These are phyloP conservation scores for Turnix velox DNA, from an alignment of 2,113 vertebrate genomes.

Conservation along the genomic window DNA sequence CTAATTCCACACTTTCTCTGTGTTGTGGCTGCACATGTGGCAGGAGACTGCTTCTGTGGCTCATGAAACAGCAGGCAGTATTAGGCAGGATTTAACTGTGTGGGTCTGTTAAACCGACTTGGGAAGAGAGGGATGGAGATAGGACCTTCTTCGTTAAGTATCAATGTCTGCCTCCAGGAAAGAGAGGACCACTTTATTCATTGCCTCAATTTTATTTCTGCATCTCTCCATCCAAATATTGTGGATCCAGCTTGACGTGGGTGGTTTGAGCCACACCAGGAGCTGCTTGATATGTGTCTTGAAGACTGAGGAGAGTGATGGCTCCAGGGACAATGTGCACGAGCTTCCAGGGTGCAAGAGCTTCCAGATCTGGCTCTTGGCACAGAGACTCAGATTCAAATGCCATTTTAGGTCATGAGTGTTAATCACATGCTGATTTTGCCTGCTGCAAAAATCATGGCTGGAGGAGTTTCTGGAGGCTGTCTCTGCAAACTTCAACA, in stretches of 20 bases:
- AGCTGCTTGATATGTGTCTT: no score
- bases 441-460: accelerated
- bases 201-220: neutral
- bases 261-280: neutral
- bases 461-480: neutral
- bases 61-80: neutral
- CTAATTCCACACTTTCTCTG: neutral
- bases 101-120: neutral
- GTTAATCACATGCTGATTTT: neutral
- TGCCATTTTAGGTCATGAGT: neutral
- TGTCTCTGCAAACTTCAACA: neutral
- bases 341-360: neutral
- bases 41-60: neutral
- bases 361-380: neutral
- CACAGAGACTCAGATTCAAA: neutral
- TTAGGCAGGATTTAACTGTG: neutral
- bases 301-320: no score
- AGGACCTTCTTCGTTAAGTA: neutral
- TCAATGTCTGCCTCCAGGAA: neutral
- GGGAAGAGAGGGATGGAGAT: neutral
- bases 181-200: accelerated
- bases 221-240: neutral
- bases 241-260: neutral
- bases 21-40: accelerated
- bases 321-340: neutral